These are phyloP conservation scores for Sebastes steindachneri DNA, from an alignment of 2,797 vertebrate species.

Conservation along the genomic window DNA sequence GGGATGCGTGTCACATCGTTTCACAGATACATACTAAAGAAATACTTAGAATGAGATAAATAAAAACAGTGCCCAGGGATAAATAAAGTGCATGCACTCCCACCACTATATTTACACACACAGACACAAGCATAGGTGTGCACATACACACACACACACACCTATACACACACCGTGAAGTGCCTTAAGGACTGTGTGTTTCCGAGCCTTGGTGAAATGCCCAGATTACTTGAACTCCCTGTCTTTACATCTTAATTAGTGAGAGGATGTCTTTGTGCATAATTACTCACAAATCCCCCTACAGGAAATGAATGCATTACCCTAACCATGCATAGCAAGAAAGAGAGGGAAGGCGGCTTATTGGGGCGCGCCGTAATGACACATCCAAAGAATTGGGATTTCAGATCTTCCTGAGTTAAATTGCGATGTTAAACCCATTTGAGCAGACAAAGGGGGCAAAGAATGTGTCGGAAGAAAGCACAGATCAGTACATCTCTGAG, in stretches of 20 bases:
- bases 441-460: slow-evolving; percentile 59
- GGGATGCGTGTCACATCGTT: neutral
- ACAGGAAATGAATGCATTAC: slow-evolving; percentile 79
- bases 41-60: slow-evolving; percentile 8
- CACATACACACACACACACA: slow-evolving; percentile 19
- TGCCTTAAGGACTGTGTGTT: slow-evolving; percentile 58
- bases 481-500: slow-evolving; percentile 8
- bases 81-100: neutral
- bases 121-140: slow-evolving; percentile 16
- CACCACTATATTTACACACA: slow-evolving; percentile 11
- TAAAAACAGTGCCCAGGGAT: neutral
- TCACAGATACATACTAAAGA: neutral
- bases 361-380: slow-evolving; percentile 58
- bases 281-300: slow-evolving; percentile 78
- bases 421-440: slow-evolving; percentile 65
- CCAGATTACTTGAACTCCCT: slow-evolving; percentile 69
- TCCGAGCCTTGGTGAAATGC: slow-evolving; percentile 62
- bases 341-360: slow-evolving; percentile 66
- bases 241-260: slow-evolving; percentile 76
- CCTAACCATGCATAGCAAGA: slow-evolving; percentile 53
- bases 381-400: slow-evolving; percentile 69
- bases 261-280: slow-evolving; percentile 75
- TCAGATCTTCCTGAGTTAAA: slow-evolving; percentile 66
- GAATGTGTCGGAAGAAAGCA: slow-evolving; percentile 51
- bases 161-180: slow-evolving; percentile 35